Base-by-base conservation (phyloP, 2,113 vertebrate species). In the Benthochromis sp. region DNA sequence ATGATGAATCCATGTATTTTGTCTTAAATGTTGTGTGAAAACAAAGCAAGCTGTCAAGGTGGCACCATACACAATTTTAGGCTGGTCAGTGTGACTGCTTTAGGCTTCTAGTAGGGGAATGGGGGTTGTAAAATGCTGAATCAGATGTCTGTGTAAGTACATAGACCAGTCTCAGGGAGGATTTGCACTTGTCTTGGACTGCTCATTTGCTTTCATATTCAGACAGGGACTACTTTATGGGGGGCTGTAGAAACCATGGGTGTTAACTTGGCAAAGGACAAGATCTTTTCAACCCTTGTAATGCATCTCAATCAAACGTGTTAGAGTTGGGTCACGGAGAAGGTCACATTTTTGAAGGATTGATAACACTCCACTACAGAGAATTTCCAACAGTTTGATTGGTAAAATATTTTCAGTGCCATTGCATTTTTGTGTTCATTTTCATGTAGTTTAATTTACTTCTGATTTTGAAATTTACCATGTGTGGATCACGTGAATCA, bases 121-220 rank as follows among this genome's bases (percentile, higher is more conserved):
- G 83, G 80, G 85, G 85, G 82, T 86, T 89, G 81, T 86, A 52
- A 79, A 47, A 92, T 93, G 90, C 84, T 91, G 87, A 89, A 90
- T 88, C 83, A 86, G 84, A 90, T 63, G 84, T 89, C 76, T 87
- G 85, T 93, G 88, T 88, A n/a, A 82, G 90, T 84, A 89, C 82
- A 88, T 79, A 81, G 89, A 94, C 91, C 89, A 86, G 89, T 93
- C 93, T 93, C 91, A 91, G 89, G 93, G 91, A 94, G 84, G 86
- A 92, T 91, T 92, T 95, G 93, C 87, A 90, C 86, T 95, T 91
- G 88, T 92, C 83, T 93, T 84, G 81, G 89, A 92, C 88, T 92
- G 87, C 92, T 91, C 83, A 71, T 90, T 81, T 87, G 81, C 86
- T 90, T 86, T 89, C 79, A 85, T 87, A 88, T 81, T 91, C 79